A percentile compares a stretch with the other conserved stretches of the same genome.
Evolutionary conservation across 2,888 invertebrate genomes (phyloP).

Genomic region (Lutraria lutraria): DNA sequence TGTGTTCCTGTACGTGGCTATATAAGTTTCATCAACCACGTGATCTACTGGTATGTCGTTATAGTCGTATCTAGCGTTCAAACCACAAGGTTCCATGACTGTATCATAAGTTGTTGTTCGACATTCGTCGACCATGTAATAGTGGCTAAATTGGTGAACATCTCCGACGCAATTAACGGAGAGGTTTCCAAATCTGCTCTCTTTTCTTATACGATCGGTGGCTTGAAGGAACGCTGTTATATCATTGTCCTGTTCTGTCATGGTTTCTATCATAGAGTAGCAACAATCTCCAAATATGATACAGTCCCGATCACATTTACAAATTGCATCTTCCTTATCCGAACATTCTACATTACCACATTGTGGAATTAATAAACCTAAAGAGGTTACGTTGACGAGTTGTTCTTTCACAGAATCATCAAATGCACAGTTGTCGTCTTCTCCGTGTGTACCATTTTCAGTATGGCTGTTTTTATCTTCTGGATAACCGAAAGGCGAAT

Average conservation of each 20-base stretch:
- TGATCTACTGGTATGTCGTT: constrained; percentile 25
- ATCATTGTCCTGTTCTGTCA: background rate
- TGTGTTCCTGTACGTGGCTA: constrained; percentile 27
- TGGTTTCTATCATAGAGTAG: constrained; percentile 20
- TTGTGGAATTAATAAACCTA: background rate
- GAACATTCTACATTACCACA: background rate
- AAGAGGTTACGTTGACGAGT: background rate
- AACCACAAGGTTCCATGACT: background rate
- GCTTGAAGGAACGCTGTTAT: background rate
- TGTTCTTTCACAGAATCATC: background rate
- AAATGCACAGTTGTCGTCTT: background rate
- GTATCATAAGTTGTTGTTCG: background rate
- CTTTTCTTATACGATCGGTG: background rate
- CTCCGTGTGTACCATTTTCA: background rate
- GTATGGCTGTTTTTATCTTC: no score
- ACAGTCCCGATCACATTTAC: constrained; percentile 20
- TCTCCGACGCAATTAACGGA: background rate
- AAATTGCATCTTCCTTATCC: background rate
- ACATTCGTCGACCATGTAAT: constrained; percentile 26
- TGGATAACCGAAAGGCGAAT: no score
- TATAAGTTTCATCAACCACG: background rate
- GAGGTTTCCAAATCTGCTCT: background rate
- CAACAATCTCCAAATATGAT: constrained; percentile 35
- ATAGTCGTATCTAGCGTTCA: background rate
- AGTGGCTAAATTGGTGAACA: background rate